Conservation (phyloP, 2,113 vertebrate genomes). For the Campylomormyrus tamandua region DNA sequence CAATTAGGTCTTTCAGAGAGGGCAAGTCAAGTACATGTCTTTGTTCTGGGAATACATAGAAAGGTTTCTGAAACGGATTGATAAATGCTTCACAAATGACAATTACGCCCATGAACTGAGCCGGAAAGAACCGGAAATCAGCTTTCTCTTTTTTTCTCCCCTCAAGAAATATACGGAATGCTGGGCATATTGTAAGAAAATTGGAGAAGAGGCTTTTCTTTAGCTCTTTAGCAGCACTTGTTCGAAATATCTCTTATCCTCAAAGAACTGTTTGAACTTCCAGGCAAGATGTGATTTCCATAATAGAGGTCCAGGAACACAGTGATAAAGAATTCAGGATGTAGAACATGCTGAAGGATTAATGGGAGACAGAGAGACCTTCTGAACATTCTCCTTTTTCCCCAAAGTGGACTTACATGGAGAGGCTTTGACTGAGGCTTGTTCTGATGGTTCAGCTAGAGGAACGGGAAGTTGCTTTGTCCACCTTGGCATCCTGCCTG, state of each 20-base stretch:
- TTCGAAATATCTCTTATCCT: slow-evolving; percentile 11
- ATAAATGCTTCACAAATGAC: slow-evolving; percentile 38
- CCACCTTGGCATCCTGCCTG: neutral
- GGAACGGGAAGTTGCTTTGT: slow-evolving; percentile 12
- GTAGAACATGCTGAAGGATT: slow-evolving; percentile 9
- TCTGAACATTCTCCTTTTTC: neutral
- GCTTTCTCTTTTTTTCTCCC: slow-evolving; percentile 17
- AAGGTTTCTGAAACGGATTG: slow-evolving; percentile 37
- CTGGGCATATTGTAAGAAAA: slow-evolving; percentile 26
- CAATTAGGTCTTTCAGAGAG: slow-evolving; percentile 53
- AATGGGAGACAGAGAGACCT: neutral
- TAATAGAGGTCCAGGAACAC: slow-evolving; percentile 2
- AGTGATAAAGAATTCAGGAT: slow-evolving; percentile 20
- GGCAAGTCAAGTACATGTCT: slow-evolving; percentile 41
- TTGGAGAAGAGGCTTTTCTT: slow-evolving; percentile 13
- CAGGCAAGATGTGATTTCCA: slow-evolving; percentile 15
- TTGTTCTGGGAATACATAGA: slow-evolving; percentile 47
- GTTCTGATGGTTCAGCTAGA: neutral
- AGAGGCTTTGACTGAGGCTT: neutral
- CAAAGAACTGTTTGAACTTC: neutral
- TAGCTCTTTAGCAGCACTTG: slow-evolving; percentile 16
- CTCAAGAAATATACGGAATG: slow-evolving; percentile 21
- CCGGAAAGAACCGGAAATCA: neutral
- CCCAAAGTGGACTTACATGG: slow-evolving; percentile 15
- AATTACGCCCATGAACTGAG: slow-evolving; percentile 6